Evolutionary conservation across 2,888 invertebrate genomes (phyloP).

Genomic region (Herminia tarsipennalis): DNA sequence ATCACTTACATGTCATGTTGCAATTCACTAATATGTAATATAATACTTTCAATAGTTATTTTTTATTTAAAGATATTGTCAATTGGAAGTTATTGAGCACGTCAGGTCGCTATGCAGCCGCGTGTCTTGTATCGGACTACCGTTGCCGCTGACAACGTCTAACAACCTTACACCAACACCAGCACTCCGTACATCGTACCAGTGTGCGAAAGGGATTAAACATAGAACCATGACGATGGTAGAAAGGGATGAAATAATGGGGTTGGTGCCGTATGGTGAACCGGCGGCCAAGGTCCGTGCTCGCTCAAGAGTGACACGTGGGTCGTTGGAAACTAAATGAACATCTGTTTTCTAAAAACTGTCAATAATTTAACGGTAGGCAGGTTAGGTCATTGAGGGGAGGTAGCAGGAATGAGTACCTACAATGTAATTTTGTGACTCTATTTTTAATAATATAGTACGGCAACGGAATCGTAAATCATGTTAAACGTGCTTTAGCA

Average conservation of each 20-base stretch:
- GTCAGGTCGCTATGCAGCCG: conserved; percentile 64
- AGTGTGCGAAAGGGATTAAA: conserved; percentile 61
- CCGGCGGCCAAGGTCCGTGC: conserved; percentile 67
- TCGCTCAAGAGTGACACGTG: conserved; percentile 78
- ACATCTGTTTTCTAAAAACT: conserved; percentile 67
- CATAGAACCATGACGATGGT: conserved; percentile 39
- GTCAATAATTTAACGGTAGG: conserved; percentile 31
- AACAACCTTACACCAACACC: conserved; percentile 76
- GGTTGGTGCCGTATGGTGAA: conserved; percentile 68
- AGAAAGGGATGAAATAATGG: conserved; percentile 62
- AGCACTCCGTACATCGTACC: conserved; percentile 63
- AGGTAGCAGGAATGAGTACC: neutral
- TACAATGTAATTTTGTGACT: neutral
- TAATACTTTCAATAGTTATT: conserved; percentile 23
- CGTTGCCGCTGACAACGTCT: conserved; percentile 80
- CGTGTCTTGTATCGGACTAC: conserved; percentile 72
- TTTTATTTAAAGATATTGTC: conserved; percentile 57
- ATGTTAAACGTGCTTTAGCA: conserved; percentile 5
- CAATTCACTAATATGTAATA: conserved; percentile 8
- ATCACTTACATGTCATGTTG: conserved; percentile 30
- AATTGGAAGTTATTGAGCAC: conserved; percentile 63
- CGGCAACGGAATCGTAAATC: neutral
- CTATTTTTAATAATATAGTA: neutral
- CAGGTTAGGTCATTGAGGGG: neutral
- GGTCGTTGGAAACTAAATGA: conserved; percentile 63